Base-by-base conservation (phyloP, 2,797 vertebrate species). In the Staurois parvus region DNA sequence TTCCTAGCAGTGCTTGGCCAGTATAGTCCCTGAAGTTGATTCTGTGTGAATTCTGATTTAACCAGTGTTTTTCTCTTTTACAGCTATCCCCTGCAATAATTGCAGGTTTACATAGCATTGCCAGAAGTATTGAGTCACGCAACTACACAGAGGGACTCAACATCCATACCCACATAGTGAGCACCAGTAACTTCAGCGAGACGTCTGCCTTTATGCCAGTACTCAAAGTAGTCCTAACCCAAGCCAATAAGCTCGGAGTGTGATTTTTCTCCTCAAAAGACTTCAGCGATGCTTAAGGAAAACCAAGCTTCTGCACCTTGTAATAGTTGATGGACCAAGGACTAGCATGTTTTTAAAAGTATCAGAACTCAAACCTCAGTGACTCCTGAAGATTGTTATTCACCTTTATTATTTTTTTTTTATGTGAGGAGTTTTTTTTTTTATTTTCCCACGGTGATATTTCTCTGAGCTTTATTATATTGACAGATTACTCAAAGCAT, bases 141-240 rank as follows among this genome's bases (percentile, higher is more conserved):
- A 95, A 96, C 90, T 99, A 99, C 91, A 32, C 88, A 0, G 98
- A 99, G 77, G 95, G 97, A 19, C 91, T 99, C 85, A 96, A 93
- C 92, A 97, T 98, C 91, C 98, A 99, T 89, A 99, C 98, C 0
- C 98, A 99, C 93, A 97, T 99, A 0, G 97, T 99, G 81, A 96
- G 97, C 92, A 99, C 89, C 93, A 99, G 97, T 94, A 99, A 99
- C 95, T 99, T 99, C 94, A 99, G 98, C 0, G 98, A 99, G 93
- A 99, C 96, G 6, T 99, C 98, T 0, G 97, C 97, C 32, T 99
- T 99, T 92, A 99, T 99, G 98, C 98, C 98, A 0, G 97, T 99
- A 1, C 96, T 99, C 68, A 99, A 99, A 90, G 98, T 99, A 77
- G 96, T 99, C 86, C 95, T 99, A 89, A 99, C 97, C 3, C 98